Evolutionary conservation across 2,113 vertebrate species (phyloP).

Genomic region (Carettochelys insculpta): DNA sequence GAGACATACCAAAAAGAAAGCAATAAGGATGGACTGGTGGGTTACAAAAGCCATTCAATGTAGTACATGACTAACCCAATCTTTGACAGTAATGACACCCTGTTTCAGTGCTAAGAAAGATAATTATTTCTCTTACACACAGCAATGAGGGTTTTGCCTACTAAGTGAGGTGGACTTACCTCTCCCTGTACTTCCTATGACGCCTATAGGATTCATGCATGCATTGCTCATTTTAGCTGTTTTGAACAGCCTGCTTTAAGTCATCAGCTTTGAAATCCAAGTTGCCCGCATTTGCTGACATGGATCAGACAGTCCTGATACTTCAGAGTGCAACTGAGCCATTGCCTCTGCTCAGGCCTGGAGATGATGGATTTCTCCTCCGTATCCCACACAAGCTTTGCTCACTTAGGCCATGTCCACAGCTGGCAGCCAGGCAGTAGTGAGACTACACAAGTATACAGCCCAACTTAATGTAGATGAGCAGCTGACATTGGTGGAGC

Average conservation of each 20-base stretch:
- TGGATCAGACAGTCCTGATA: not conserved
- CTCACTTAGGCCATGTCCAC: not conserved
- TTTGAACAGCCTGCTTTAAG: not conserved
- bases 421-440: not conserved
- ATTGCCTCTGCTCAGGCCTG: no score
- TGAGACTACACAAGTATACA: not conserved
- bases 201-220: not conserved
- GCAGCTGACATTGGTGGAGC: not conserved
- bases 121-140: not conserved
- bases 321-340: not conserved
- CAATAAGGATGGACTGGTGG: not conserved
- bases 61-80: not conserved
- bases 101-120: not conserved
- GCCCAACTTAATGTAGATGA: not conserved
- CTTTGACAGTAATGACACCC: not conserved
- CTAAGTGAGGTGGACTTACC: not conserved
- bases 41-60: not conserved
- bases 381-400: not conserved
- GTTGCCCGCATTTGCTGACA: not conserved
- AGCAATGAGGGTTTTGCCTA: not conserved
- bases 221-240: not conserved
- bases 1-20: not conserved
- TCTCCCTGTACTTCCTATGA: not conserved
- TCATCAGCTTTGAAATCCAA: not conserved
- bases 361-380: not conserved